These are phyloP conservation scores for Dinocampus coccinellae DNA, from an alignment of 2,888 invertebrate species.

Conservation along the genomic window DNA sequence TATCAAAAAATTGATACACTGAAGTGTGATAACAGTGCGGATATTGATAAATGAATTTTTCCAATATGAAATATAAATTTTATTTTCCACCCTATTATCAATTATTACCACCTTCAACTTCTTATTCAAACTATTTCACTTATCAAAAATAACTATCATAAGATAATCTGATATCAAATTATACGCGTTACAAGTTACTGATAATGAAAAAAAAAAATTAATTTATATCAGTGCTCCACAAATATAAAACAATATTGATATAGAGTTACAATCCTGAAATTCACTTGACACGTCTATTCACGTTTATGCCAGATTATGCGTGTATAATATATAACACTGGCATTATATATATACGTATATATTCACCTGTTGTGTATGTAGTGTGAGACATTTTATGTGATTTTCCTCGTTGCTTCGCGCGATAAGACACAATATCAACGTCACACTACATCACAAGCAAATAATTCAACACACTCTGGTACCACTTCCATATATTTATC, in stretches of 20 bases:
- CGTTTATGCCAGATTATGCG: not conserved
- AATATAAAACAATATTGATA: too few relatives aligned
- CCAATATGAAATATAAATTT: too few relatives aligned
- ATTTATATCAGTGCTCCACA: conserved; percentile 48
- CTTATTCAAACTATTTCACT: too few relatives aligned
- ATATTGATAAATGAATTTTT: too few relatives aligned
- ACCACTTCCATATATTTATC: conserved; percentile 1
- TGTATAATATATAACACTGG: not conserved
- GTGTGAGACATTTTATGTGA: conserved; percentile 12
- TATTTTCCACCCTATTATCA: too few relatives aligned
- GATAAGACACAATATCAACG: conserved; percentile 38
- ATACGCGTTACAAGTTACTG: conserved; percentile 49
- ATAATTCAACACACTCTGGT: conserved; percentile 16
- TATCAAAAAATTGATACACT: not conserved
- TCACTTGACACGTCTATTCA: not conserved
- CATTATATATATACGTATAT: conserved; percentile 3
- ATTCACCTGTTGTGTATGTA: conserved; percentile 27
- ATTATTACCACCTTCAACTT: too few relatives aligned
- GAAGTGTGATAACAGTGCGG: too few relatives aligned
- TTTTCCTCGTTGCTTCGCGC: conserved; percentile 22
- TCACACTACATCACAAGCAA: conserved; percentile 16
- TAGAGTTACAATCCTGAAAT: too few relatives aligned
- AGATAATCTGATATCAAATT: not conserved
- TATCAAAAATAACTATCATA: too few relatives aligned
- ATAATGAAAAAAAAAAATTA: conserved; percentile 54